Percentiles rank a stretch among this genome's conserved stretches.
Conservation (phyloP, 2,888 invertebrate genomes). For the Zele albiditarsus region DNA sequence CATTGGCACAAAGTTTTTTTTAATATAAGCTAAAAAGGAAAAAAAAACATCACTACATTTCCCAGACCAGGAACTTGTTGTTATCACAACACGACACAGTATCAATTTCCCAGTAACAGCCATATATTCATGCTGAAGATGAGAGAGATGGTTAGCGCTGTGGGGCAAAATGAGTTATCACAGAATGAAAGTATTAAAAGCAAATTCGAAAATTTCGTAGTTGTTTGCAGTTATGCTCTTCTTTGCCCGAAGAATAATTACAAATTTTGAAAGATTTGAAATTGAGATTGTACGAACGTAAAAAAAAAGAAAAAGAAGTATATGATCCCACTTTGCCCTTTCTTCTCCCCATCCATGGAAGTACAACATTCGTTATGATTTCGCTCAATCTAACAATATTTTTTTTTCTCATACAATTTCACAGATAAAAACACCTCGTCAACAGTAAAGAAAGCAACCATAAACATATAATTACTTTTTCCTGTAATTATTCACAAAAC, state of each 20-base stretch:
- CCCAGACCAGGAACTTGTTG: conserved; percentile 5
- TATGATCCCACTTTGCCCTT: neutral
- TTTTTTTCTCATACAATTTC: neutral
- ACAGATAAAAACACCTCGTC: conserved; percentile 5
- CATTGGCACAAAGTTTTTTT: conserved; percentile 5
- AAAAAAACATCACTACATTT: conserved; percentile 16
- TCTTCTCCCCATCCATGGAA: neutral
- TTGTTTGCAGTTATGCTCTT: too few species aligned
- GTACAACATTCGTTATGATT: neutral
- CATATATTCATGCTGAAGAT: neutral
- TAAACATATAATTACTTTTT: neutral
- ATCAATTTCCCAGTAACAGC: conserved; percentile 11
- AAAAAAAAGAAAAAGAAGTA: neutral
- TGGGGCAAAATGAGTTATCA: neutral
- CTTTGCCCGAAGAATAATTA: too few species aligned
- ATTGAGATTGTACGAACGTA: neutral
- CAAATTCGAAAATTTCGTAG: neutral
- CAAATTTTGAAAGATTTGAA: neutral
- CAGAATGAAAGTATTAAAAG: neutral
- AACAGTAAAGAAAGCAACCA: conserved; percentile 11
- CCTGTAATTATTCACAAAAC: conserved; percentile 17
- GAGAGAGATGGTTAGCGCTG: neutral
- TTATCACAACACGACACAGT: neutral
- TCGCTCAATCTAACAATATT: neutral
- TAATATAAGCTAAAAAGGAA: neutral